Evolutionary conservation across 92 coral and sea anemone species (phyloP).

Genomic region (Porites cylindrica): DNA sequence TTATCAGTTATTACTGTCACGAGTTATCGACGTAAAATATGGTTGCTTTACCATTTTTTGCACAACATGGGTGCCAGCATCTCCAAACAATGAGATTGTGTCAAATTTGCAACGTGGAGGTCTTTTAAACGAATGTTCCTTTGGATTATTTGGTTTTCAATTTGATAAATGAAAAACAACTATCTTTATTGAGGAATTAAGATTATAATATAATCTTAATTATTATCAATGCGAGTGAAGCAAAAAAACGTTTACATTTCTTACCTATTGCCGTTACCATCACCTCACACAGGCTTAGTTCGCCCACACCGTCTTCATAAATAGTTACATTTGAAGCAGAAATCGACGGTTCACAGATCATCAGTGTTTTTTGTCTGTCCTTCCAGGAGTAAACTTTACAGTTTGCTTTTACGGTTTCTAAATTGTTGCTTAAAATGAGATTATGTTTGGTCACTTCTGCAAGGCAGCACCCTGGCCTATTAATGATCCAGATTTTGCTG

Average conservation of each 20-base stretch:
- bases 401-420: constrained; percentile 13
- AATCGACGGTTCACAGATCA: constrained; percentile 64
- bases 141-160: no score
- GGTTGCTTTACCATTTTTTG: no score
- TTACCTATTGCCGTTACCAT: constrained; percentile 63
- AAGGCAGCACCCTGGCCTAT: constrained; percentile 68
- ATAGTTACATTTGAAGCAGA: constrained; percentile 56
- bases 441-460: constrained; percentile 27
- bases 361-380: constrained; percentile 11
- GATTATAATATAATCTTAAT: no score
- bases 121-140: no score
- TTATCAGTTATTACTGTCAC: no score
- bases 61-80: no score
- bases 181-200: no score
- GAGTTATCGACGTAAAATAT: no score
- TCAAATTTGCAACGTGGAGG: no score
- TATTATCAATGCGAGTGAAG: no score
- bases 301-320: constrained; percentile 16
- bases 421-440: constrained; percentile 35
- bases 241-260: neutral
- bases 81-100: no score
- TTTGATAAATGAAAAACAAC: no score
- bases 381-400: constrained; percentile 53
- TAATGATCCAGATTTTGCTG: constrained; percentile 45
- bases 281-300: constrained; percentile 68